phyloP scores from a whole-genome alignment of 1,140 invertebrate genomes.

The Brevipalpus yothersi region DNA sequence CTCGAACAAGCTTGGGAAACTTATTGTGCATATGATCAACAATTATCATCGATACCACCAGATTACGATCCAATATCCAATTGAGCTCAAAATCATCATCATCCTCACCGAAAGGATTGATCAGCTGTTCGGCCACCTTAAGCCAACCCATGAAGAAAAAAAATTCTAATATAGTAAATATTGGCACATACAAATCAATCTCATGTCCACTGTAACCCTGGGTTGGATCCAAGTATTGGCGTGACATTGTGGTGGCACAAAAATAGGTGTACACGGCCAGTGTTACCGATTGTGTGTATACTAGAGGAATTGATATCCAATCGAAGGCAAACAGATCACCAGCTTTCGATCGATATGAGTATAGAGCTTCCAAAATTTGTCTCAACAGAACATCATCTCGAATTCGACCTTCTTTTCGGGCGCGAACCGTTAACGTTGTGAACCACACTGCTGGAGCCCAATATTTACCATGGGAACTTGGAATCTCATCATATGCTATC shows the following conservation, averaged over 20 bases:
- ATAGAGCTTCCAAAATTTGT: slow-evolving; percentile 13
- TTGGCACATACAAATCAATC: slow-evolving; percentile 14
- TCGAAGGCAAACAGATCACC: slow-evolving; percentile 20
- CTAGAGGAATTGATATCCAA: slow-evolving; percentile 27
- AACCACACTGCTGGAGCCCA: slow-evolving; percentile 81
- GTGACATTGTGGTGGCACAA: slow-evolving; percentile 45
- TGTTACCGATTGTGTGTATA: slow-evolving; percentile 25
- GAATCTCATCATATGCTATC: slow-evolving; percentile 65
- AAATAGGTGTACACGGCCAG: slow-evolving; percentile 49
- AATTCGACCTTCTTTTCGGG: slow-evolving; percentile 64
- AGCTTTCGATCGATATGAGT: slow-evolving; percentile 20
- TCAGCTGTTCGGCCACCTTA: slow-evolving; percentile 20
- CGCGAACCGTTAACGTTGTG: slow-evolving; percentile 58
- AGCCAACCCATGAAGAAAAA: slow-evolving; percentile 91
- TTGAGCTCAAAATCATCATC: slow-evolving; percentile 26
- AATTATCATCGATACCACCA: slow-evolving; percentile 11
- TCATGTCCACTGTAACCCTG: slow-evolving; percentile 15
- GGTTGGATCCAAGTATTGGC: slow-evolving; percentile 42
- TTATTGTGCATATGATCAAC: slow-evolving; percentile 14
- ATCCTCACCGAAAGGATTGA: slow-evolving; percentile 27
- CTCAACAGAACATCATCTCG: slow-evolving; percentile 45
- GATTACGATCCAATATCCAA: slow-evolving; percentile 13
- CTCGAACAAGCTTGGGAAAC: slow-evolving; percentile 15
- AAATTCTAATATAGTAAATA: slow-evolving; percentile 40
- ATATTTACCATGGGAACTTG: slow-evolving; percentile 69